Conservation (phyloP, 2,113 vertebrate species). For the Apteryx mantelli region DNA sequence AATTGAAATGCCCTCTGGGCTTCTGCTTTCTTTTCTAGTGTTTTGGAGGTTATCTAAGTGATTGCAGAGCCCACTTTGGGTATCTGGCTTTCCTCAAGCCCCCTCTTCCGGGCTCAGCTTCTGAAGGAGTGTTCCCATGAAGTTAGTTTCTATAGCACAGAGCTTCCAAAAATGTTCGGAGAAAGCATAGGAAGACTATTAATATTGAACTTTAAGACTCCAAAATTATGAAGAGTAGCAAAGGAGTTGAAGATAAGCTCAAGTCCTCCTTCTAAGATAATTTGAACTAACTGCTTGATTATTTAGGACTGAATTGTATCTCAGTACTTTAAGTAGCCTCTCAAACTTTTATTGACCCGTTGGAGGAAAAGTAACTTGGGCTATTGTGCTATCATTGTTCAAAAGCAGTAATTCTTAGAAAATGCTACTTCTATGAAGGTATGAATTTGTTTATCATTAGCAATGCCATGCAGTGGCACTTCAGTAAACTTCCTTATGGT, state of each 20-base stretch:
- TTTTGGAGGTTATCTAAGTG: not conserved
- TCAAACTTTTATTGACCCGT: not conserved
- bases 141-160: not conserved
- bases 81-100: not conserved
- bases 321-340: not conserved
- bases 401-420: not conserved
- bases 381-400: not conserved
- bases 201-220: not conserved
- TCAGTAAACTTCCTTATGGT: not conserved
- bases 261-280: not conserved
- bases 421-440: not conserved
- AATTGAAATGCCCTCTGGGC: not conserved
- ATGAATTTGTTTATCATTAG: not conserved
- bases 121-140: not conserved
- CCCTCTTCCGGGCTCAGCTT: not conserved
- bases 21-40: not conserved
- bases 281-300: not conserved
- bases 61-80: not conserved
- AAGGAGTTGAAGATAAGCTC: not conserved
- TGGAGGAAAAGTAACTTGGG: not conserved
- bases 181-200: not conserved
- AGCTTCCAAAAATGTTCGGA: not conserved
- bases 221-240: not conserved
- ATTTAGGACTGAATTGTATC: not conserved
- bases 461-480: not conserved